Evolutionary conservation across 1,140 invertebrate genomes (phyloP), one percentile per base, ranked within the genome.

Genomic region (Cataglyphis hispanica): DNA sequence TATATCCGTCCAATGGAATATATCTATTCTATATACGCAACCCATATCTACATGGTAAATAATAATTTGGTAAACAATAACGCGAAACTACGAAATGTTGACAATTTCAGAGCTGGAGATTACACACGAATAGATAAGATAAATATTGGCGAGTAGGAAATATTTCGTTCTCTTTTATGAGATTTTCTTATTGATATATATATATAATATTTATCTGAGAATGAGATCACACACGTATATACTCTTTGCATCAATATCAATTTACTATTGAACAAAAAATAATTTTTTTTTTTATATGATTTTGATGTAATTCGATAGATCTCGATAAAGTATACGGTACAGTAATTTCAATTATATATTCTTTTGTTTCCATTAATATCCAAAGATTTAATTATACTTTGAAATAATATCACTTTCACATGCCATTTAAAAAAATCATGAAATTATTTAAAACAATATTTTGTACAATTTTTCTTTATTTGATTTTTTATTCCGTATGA

Each of bases 1-100:
- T 83, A 83, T 86, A 84, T 86, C 72, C 10, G 43, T 60, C 31
- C 37, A 56, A 75, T 67, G 43, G 22, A 25, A n/a, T 22, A n/a
- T 63, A 76, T 76, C 11, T 46, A 85, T 86, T 40, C 43, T 50
- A 27, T 66, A 11, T 25, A 56, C 16, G 40, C 6, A 19, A 75
- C 13, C 31, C 31, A 22, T 77, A n/a, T 27, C n/a, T 34, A 46
- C 13, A 40, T 22, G 22, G 8, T 13, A n/a, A n/a, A n/a, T n/a
- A n/a, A n/a, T 46, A 6, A 37, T 60, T 11, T 13, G 34, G 22
- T 19, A 25, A 40, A 46, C 37, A 75, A 46, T 22, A 34, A 13
- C 8, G 34, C 16, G 31, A 67, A 70, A 69, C 13, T 5, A 25
- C 16, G 31, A 67, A 70, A 69, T 10, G n/a, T 61, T 84, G 27